Evolutionary conservation across 2,888 invertebrate genomes (phyloP), one percentile per base, ranked within the genome.

Genomic region (Podabrus alpinus): DNA sequence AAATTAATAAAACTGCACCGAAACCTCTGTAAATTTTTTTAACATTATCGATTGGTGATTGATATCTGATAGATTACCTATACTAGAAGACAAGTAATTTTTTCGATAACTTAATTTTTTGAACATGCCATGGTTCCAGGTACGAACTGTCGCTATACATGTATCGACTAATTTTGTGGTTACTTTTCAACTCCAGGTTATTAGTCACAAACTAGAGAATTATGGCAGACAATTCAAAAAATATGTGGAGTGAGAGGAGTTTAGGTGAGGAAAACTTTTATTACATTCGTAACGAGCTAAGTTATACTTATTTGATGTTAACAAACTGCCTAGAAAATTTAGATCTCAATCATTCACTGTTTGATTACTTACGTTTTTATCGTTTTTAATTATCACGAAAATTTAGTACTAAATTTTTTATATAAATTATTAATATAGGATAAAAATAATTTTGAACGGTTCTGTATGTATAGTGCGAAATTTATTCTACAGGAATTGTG

Each of bases 121-220:
- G 29, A 64, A 68, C 74, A 74, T 74, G 74, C 70, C 19, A 74
- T 70, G 67, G 69, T 24, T 66, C 74, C 74, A 69, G 74, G 69
- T 61, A 74, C 70, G 17, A 60, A 69, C 74, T 19, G 15, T 64
- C 62, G 13, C 21, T 13, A 19, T n/a, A n/a, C n/a, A 9, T 13
- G 21, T 64, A 64, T 64, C 21, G 62, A 64, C 62, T 17, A 19
- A 64, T 64, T 64, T 64, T 64, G 17, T 64, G 62, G 19, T n/a
- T 19, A 64, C 13, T 19, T n/a, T 19, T 64, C 21, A 64, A 19
- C 45, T 45, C n/a, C 45, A n/a, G 45, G 45, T 45, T 45, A n/a
- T 45, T 13, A 45, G n/a, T 45, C n/a, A 45, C 45, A 45, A 45
- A 45, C 45, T 7, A 45, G 45, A 13, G n/a, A 45, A 45, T 45